Base-by-base conservation (phyloP, 2,113 vertebrate species). In the Myocastor coypus region DNA sequence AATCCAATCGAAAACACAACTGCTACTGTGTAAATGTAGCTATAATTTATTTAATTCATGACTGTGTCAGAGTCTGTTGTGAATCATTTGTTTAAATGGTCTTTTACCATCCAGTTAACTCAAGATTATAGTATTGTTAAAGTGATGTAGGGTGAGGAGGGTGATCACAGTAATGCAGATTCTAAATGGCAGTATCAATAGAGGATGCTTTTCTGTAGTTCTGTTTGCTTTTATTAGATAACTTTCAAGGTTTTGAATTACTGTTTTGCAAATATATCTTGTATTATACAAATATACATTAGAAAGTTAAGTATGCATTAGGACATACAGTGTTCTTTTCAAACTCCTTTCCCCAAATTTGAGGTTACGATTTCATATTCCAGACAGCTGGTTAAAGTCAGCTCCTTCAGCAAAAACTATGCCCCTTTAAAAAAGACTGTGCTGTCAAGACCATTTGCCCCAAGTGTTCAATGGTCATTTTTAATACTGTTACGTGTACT, bases 301-400 rank as follows among this genome's bases (percentile, higher is more conserved):
- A 64, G 22, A 46, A 94, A 68, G 16, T 42, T 86, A n/a, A 26
- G 52, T 37, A 55, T 46, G 57, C 3, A 59, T 81, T 80, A 68
- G 6, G 84, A 71, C 52, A 64, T 28, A 90, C 52, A 88, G 63
- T 88, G 7, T 55, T 77, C 11, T 40, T 16, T 7, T 26, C n/a
- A 30, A n/a, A 64, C 1, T 81, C 14, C 42, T 55, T 61, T 37
- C 46, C 68, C 22, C 20, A 73, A 19, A 66, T 37, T 94, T 89
- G 75, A 83, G 46, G 22, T 78, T 94, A 78, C 71, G 89, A 75
- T 68, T 37, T 93, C 85, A 82, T 64, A 85, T 28, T 83, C 40
- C 26, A 17, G 52, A 66, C 82, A 83, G 94, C 46, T 63, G 34
- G 5, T 95, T 95, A 92, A 83, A 40, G 28, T 94, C 55, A 64